Base-by-base conservation (phyloP, 2,113 vertebrate species). In the Cnemophilus loriae region DNA sequence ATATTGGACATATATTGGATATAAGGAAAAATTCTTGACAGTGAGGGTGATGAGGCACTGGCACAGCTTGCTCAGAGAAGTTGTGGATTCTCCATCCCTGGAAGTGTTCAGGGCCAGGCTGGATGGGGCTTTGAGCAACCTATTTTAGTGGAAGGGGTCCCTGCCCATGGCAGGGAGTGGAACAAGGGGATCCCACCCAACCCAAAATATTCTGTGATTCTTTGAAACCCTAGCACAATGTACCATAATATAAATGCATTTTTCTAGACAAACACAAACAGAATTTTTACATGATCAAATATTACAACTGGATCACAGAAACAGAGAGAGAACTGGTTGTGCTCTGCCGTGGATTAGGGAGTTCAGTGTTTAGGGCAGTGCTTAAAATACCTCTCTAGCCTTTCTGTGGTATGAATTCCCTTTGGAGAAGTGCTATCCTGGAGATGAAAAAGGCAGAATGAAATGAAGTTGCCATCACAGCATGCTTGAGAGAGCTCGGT, bases 61-160 rank as follows among this genome's bases (percentile, higher is more conserved):
- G 16, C 9, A 41, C 1, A 63, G 11, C 6, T 2, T 71, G 8
- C 10, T 6, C 16, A 53, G n/a, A 42, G 26, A 19, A 16, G 7
- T 0, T 47, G 19, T 49, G 7, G 33, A 1, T 70, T 17, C 7
- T 11, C 17, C 11, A 15, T n/a, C 7, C 7, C 22, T 68, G 19
- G 4, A 6, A 37, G 2, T 10, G 3, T 26, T 13, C 16, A 49
- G 16, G 16, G 14, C 0, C n/a, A 71, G 42, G 13, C 0, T 52
- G 14, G 19, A n/a, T 0, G 0, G 14, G 18, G 1, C 12, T 79
- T 10, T 7, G 16, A 49, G 16, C 19, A 27, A 2, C 19, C 9
- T 67, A 3, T 0, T 6, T 6, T 17, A 6, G 12, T 37, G 22
- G 2, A 27, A 53, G 6, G 0, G 53, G 16, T 21, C 12, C 21